phyloP scores from a whole-genome alignment of 2,888 invertebrate genomes.

The Ochlodes sylvanus region DNA sequence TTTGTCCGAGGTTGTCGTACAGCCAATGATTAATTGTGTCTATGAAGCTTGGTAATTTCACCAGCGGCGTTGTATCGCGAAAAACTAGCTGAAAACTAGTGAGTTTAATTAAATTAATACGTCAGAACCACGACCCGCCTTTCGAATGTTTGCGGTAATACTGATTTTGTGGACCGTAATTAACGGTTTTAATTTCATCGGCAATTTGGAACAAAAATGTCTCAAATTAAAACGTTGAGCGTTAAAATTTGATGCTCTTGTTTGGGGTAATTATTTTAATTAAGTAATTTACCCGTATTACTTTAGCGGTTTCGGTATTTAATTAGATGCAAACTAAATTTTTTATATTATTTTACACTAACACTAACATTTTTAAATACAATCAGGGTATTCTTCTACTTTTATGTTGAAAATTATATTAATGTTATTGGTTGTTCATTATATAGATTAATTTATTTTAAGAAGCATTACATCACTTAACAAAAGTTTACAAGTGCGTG shows the following conservation, averaged over 20 bases:
- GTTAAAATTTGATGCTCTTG: not conserved
- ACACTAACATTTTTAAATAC: too few relatives aligned
- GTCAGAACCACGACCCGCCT: constrained; percentile 49
- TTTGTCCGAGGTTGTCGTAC: constrained; percentile 66
- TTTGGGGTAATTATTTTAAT: not conserved
- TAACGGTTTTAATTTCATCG: constrained; percentile 33
- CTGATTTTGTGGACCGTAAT: constrained; percentile 29
- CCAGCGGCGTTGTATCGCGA: constrained; percentile 59
- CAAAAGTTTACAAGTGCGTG: too few relatives aligned
- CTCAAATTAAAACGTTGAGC: not conserved
- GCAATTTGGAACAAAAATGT: constrained; percentile 4
- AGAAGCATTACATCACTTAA: too few relatives aligned
- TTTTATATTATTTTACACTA: too few relatives aligned
- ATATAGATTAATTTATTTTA: too few relatives aligned
- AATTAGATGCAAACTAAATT: too few relatives aligned
- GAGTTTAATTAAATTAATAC: constrained; percentile 52
- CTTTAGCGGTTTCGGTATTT: too few relatives aligned
- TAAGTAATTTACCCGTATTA: too few relatives aligned
- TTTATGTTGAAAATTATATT: too few relatives aligned
- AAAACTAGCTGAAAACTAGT: constrained; percentile 62
- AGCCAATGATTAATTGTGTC: constrained; percentile 79
- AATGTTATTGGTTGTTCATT: too few relatives aligned
- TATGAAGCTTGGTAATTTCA: constrained; percentile 72
- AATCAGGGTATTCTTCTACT: too few relatives aligned
- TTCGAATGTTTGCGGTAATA: constrained; percentile 45